A percentile compares a stretch with the other conserved stretches of the same genome.
Conservation (phyloP, 2,888 invertebrate species). For the Toxonevra muliebris region DNA sequence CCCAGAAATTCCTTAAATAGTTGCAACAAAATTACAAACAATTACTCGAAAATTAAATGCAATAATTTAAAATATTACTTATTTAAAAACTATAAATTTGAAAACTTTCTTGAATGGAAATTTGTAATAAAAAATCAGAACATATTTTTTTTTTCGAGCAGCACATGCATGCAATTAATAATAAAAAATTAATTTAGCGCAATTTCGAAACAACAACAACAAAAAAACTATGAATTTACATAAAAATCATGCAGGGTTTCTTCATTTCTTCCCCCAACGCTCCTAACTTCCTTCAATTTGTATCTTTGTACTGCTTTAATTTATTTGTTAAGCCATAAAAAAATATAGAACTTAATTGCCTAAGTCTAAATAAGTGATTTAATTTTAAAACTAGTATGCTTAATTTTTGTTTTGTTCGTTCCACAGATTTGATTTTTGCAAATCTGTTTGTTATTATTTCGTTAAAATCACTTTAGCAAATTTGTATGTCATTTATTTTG, state of each 20-base stretch:
- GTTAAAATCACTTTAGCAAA: background rate
- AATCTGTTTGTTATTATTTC: conserved; percentile 13
- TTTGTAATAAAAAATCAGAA: no score
- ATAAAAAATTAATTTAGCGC: no score
- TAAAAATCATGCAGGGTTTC: no score
- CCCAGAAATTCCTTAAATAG: no score
- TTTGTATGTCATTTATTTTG: conserved; percentile 4
- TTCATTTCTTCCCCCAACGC: background rate
- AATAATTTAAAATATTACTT: background rate
- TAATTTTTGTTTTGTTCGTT: no score
- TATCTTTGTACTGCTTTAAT: conserved; percentile 10
- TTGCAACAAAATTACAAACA: background rate
- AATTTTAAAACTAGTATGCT: background rate
- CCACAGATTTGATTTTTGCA: conserved; percentile 12
- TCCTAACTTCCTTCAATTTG: conserved; percentile 7
- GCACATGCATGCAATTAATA: background rate
- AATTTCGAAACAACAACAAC: no score
- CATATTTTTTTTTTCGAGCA: background rate
- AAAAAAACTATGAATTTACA: no score
- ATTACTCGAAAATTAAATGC: background rate
- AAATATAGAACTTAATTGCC: background rate
- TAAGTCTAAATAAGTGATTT: background rate
- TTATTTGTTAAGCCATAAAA: background rate
- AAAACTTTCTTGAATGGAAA: no score
- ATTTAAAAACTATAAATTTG: no score